phyloP scores from a whole-genome alignment of 2,113 vertebrate species.

The Empidonax traillii region DNA sequence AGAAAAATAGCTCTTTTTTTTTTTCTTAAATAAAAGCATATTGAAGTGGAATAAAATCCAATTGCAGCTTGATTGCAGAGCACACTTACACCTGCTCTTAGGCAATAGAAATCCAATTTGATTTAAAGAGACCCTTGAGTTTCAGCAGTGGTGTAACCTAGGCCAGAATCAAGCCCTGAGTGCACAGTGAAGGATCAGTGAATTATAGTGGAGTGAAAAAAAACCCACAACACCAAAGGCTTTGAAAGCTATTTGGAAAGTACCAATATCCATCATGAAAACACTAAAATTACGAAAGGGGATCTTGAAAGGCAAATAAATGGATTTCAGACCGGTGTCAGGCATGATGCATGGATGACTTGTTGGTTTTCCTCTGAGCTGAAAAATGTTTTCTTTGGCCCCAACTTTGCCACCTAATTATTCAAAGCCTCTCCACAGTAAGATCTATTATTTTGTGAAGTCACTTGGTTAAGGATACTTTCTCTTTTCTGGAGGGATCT shows the following conservation, averaged over 20 bases:
- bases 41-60: conserved; percentile 16
- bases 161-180: not conserved
- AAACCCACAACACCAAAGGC: not conserved
- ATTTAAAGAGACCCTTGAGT: not conserved
- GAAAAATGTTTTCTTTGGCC: not conserved
- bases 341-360: not conserved
- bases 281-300: not conserved
- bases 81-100: not conserved
- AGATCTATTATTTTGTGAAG: not conserved
- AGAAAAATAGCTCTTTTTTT: not conserved
- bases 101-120: not conserved
- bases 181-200: not conserved
- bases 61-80: not conserved
- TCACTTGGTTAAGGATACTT: not conserved
- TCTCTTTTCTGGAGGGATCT: not conserved
- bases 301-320: conserved; percentile 27
- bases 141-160: not conserved
- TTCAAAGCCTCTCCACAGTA: not conserved
- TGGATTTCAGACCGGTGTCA: not conserved
- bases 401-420: not conserved
- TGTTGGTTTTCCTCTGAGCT: not conserved
- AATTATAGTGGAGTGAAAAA: not conserved
- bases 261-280: conserved; percentile 12
- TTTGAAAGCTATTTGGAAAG: conserved; percentile 23
- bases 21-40: not conserved